phyloP scores from a whole-genome alignment of 1,140 invertebrate species.

The Ostrea edulis region DNA sequence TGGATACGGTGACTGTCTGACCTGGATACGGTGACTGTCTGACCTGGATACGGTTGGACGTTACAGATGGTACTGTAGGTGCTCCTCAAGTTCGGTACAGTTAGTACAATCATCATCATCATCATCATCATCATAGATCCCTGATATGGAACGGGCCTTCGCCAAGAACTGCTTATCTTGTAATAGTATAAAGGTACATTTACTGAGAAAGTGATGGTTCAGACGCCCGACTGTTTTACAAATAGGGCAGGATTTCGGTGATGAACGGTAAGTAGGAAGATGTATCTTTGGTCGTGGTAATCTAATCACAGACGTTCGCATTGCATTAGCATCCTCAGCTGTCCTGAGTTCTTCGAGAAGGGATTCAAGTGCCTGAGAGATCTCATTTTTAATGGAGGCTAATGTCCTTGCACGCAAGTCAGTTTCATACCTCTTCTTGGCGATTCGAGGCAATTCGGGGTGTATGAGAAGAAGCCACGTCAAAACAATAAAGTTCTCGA shows the following conservation, averaged over 20 bases:
- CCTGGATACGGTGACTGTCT: conserved; percentile 40
- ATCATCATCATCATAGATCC: too few relatives aligned
- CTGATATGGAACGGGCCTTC: too few relatives aligned
- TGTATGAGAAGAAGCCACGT: conserved; percentile 53
- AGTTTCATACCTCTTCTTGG: conserved; percentile 58
- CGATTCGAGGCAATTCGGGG: conserved; percentile 49
- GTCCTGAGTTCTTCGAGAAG: conserved; percentile 52
- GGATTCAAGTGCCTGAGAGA: conserved; percentile 52
- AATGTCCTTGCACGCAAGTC: conserved; percentile 53
- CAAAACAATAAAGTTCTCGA: conserved; percentile 57
- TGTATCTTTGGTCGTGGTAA: too few relatives aligned
- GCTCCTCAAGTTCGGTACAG: not conserved
- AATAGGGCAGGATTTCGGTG: too few relatives aligned
- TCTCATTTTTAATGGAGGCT: conserved; percentile 59
- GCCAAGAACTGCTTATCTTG: too few relatives aligned
- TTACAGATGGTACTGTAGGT: not conserved
- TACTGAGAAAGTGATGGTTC: too few relatives aligned
- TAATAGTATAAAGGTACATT: too few relatives aligned
- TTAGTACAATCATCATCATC: too few relatives aligned
- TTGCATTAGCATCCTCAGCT: conserved; percentile 26
- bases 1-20: too few relatives aligned
- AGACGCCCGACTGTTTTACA: too few relatives aligned
- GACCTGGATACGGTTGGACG: not conserved
- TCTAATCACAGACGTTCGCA: conserved; percentile 5
- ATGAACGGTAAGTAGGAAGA: too few relatives aligned